phyloP scores from a whole-genome alignment of 2,797 vertebrate genomes.

The Enteromius trimaculatus region DNA sequence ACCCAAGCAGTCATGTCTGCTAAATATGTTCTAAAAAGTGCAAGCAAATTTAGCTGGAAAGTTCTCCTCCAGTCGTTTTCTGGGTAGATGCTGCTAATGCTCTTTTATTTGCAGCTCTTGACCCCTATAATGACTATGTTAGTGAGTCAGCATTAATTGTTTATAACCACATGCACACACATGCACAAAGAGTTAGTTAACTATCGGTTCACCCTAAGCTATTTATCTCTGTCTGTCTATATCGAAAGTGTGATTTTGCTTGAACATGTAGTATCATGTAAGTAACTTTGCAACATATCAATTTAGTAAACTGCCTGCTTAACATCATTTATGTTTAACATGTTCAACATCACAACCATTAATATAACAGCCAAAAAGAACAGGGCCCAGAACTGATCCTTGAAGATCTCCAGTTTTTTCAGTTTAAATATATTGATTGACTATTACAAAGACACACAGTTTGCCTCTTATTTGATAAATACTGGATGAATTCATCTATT shows the following conservation, averaged over 20 bases:
- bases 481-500: neutral
- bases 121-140: conserved; percentile 1
- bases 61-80: neutral
- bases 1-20: conserved; percentile 41
- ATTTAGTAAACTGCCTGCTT: too few relatives aligned
- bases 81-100: neutral
- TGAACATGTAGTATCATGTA: neutral
- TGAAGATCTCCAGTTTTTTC: neutral
- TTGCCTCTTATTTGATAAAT: neutral
- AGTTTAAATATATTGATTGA: neutral
- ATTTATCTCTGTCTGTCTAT: neutral
- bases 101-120: neutral
- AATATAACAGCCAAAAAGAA: neutral
- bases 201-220: neutral
- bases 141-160: neutral
- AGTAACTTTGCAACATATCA: too few relatives aligned
- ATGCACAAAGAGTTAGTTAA: neutral
- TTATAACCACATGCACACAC: neutral
- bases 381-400: neutral
- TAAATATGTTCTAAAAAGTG: conserved; percentile 32
- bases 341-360: too few relatives aligned
- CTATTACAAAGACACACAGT: neutral
- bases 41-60: conserved; percentile 25
- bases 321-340: too few relatives aligned
- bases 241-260: neutral